Conservation (phyloP, 1,140 invertebrate species). For the Leptinotarsa defecta region DNA sequence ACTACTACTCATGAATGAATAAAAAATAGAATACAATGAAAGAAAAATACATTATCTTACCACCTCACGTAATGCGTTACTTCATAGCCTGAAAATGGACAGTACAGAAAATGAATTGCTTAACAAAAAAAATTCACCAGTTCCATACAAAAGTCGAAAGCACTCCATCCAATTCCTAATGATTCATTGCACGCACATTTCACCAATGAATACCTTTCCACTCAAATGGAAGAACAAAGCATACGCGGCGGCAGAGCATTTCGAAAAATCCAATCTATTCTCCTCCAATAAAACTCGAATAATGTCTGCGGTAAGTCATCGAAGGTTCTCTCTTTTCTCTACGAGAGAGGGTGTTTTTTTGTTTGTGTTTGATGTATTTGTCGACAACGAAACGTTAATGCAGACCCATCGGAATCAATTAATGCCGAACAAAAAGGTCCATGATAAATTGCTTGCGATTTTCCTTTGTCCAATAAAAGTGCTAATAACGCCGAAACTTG, state of each 20-base stretch:
- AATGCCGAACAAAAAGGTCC: constrained; percentile 26
- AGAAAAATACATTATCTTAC: too few species aligned
- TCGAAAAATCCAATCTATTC: not conserved
- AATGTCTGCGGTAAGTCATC: not conserved
- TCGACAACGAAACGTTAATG: constrained; percentile 27
- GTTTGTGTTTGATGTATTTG: constrained; percentile 23
- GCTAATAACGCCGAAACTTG: constrained; percentile 22
- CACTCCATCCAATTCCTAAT: constrained; percentile 2
- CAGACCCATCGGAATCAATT: constrained; percentile 30
- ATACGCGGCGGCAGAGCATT: not conserved
- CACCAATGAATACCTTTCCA: not conserved
- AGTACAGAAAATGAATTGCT: not conserved
- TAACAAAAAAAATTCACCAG: not conserved
- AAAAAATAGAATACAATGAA: too few species aligned
- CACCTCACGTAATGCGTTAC: too few species aligned
- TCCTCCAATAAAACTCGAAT: not conserved
- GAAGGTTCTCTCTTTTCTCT: not conserved
- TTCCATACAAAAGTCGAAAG: not conserved
- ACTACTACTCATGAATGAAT: too few species aligned
- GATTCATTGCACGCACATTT: not conserved
- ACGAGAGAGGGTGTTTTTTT: constrained; percentile 9
- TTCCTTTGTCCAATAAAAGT: constrained; percentile 33
- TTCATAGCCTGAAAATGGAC: too few species aligned
- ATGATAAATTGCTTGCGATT: constrained; percentile 19
- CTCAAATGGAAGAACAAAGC: not conserved